Evolutionary conservation across 2,888 invertebrate genomes (phyloP), one percentile per base, ranked within the genome.

Genomic region (Encarsia formosa): DNA sequence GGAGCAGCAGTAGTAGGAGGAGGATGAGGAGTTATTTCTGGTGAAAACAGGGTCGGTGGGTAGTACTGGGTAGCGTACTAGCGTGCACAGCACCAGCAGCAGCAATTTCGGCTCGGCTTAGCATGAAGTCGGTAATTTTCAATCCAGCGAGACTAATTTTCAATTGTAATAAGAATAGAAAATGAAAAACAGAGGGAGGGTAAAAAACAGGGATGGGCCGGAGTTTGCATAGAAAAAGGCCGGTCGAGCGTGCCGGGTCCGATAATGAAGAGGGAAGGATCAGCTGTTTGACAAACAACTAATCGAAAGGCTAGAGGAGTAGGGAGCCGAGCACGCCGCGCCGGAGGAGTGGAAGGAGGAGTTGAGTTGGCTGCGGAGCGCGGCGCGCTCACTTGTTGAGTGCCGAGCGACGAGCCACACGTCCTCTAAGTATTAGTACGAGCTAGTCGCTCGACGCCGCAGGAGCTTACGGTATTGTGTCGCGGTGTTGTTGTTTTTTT

Each of bases 381-480:
- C 19, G 13, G 34, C n/a, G n/a, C 65, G 69, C 71, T 71, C 71
- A 71, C 72, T 71, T 71, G 71, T 72, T 71, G 71, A 71, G 71
- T 62, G 70, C 65, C 68, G 66, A 61, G 65, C 66, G 65, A 64
- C 64, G 65, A 61, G 6, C 26, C 26, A 11, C 26, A 11, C 26
- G 26, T 11, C n/a, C n/a, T n/a, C n/a, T n/a, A n/a, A n/a, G n/a
- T n/a, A n/a, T n/a, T n/a, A n/a, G n/a, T n/a, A n/a, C n/a, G n/a
- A n/a, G n/a, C n/a, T n/a, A n/a, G n/a, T n/a, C n/a, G n/a, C n/a
- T n/a, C n/a, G n/a, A n/a, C n/a, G n/a, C n/a, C n/a, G n/a, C n/a
- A n/a, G n/a, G n/a, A n/a, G n/a, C n/a, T n/a, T n/a, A n/a, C n/a
- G n/a, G n/a, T n/a, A n/a, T n/a, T n/a, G n/a, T n/a, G n/a, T n/a